Percentiles rank a stretch among this genome's conserved stretches.
Conservation (phyloP, 2,113 vertebrate genomes). For the Pygathrix nemaeus region DNA sequence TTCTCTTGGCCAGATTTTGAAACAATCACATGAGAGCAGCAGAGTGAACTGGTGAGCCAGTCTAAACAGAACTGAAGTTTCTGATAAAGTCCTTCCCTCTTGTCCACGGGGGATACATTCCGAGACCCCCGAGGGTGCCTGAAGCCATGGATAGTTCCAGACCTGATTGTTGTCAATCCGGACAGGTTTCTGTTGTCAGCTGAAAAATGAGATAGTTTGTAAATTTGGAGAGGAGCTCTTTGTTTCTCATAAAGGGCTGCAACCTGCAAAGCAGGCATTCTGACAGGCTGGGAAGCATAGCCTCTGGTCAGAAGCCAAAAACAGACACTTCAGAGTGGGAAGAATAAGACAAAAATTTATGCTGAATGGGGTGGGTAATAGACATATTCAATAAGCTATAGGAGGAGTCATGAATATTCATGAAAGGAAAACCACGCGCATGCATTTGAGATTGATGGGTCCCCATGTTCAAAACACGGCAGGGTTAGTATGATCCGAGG, state of each 20-base stretch:
- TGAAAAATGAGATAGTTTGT: neutral
- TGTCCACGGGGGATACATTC: neutral
- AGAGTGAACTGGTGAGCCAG: neutral
- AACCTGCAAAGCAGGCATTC: neutral
- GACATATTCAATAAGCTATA: neutral
- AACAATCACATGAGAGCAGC: neutral
- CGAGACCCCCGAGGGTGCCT: neutral
- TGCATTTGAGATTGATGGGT: neutral
- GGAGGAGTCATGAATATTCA: neutral
- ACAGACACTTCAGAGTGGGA: neutral
- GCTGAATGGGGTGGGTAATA: neutral
- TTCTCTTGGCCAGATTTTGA: neutral
- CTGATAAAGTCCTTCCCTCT: neutral
- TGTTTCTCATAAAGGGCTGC: neutral
- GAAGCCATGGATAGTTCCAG: neutral
- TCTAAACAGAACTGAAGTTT: neutral
- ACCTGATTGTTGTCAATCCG: neutral
- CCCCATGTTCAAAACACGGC: neutral
- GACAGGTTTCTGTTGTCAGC: neutral
- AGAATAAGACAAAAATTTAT: neutral
- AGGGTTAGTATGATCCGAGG: neutral
- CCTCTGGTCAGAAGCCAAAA: neutral
- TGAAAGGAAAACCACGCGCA: neutral
- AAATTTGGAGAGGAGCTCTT: neutral
- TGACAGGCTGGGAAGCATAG: neutral